Percentiles rank a stretch among this genome's conserved stretches.
These are phyloP conservation scores for Alcedo quadribrachys DNA, from an alignment of 2,797 vertebrate species.

Conservation along the genomic window DNA sequence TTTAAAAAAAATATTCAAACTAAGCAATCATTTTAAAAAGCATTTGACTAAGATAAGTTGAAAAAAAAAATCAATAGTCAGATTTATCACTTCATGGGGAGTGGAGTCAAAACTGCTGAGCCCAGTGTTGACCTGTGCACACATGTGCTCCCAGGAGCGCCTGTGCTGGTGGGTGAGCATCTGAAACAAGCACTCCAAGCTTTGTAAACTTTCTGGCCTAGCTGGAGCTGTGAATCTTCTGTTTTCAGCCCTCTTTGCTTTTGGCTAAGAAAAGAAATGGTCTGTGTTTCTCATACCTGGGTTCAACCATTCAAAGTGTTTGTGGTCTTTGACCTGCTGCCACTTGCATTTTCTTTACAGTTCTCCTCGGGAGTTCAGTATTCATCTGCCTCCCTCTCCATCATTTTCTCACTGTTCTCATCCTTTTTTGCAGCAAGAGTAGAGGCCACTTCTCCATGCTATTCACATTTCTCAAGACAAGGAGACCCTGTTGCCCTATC, in stretches of 20 bases:
- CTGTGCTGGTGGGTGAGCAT: not conserved
- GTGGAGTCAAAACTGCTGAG: not conserved
- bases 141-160: not conserved
- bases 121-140: not conserved
- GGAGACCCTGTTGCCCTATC: not conserved
- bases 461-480: not conserved
- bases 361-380: not conserved
- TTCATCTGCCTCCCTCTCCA: not conserved
- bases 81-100: not conserved
- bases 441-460: not conserved
- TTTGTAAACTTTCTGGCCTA: not conserved
- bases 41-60: not conserved
- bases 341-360: not conserved
- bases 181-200: not conserved
- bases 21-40: not conserved
- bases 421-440: not conserved
- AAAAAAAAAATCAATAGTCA: not conserved
- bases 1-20: not conserved
- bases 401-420: not conserved
- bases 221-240: not conserved
- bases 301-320: not conserved
- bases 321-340: not conserved
- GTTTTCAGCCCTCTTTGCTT: not conserved
- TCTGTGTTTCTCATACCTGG: not conserved
- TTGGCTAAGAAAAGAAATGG: not conserved